A percentile compares a stretch with the other conserved stretches of the same genome.
Conservation (phyloP, 2,113 vertebrate genomes). For the Arvicanthis niloticus region DNA sequence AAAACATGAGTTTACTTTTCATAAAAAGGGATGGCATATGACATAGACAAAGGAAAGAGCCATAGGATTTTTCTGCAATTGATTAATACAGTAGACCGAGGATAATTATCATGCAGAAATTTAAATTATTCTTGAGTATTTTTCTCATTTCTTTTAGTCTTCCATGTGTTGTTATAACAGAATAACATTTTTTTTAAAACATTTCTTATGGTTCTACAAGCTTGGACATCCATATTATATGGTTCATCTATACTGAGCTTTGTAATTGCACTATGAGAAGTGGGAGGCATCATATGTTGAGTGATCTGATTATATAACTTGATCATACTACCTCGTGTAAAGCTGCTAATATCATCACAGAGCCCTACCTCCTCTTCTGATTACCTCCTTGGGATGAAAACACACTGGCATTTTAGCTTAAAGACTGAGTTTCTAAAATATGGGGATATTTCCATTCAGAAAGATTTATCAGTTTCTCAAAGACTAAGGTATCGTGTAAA, state of each 20-base stretch:
- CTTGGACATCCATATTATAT: background rate
- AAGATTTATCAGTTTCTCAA: slow-evolving; percentile 9
- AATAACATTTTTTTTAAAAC: background rate
- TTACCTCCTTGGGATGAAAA: background rate
- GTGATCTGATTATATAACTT: background rate
- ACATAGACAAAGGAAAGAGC: background rate
- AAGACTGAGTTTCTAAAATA: background rate
- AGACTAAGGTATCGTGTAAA: background rate
- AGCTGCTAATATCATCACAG: background rate
- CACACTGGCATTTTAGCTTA: background rate
- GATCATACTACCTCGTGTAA: background rate
- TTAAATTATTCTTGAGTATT: background rate
- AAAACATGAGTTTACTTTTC: slow-evolving; percentile 44
- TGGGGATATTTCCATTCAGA: background rate
- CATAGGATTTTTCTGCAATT: background rate
- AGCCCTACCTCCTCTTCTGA: background rate
- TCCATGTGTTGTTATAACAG: background rate
- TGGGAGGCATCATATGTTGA: background rate
- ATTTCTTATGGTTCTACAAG: background rate
- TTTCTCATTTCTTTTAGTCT: background rate
- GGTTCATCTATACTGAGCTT: background rate
- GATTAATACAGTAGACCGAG: slow-evolving; percentile 24
- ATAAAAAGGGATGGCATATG: background rate
- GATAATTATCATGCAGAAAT: slow-evolving; percentile 7
- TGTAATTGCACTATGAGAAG: background rate